A percentile compares a stretch with the other conserved stretches of the same genome.
Evolutionary conservation across 1,140 invertebrate species (phyloP).

Genomic region (Heterodera carotae): DNA sequence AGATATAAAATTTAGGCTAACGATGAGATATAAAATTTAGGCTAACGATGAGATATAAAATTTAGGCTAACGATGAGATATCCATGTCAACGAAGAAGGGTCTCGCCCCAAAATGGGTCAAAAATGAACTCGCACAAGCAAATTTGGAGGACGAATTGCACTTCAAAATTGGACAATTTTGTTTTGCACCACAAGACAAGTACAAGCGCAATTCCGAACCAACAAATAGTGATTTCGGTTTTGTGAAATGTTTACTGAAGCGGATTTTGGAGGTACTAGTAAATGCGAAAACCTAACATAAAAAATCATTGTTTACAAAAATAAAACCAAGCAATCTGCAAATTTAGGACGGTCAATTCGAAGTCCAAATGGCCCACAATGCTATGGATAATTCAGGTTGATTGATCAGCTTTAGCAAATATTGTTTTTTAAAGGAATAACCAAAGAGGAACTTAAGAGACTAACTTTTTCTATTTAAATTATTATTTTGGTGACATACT

Average conservation of each 20-base stretch:
- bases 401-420: too few relatives aligned
- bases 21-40: background rate
- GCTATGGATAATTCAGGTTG: background rate
- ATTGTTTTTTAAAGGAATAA: too few relatives aligned
- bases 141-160: constrained; percentile 19
- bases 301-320: too few relatives aligned
- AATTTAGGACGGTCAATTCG: background rate
- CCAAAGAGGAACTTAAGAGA: too few relatives aligned
- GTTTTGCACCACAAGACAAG: constrained; percentile 13
- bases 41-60: constrained; percentile 1
- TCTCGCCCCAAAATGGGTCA: constrained; percentile 10
- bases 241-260: background rate
- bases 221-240: background rate
- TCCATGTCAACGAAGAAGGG: constrained; percentile 19
- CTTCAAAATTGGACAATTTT: constrained; percentile 16
- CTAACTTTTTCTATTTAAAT: background rate
- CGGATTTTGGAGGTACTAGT: background rate
- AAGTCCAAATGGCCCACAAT: constrained; percentile 17
- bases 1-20: too few relatives aligned
- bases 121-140: constrained; percentile 14
- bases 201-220: background rate
- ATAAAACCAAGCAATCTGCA: background rate
- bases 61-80: background rate
- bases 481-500: background rate
- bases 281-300: too few relatives aligned